Conservation (phyloP, 2,113 vertebrate genomes). For the Tympanuchus pallidicinctus region DNA sequence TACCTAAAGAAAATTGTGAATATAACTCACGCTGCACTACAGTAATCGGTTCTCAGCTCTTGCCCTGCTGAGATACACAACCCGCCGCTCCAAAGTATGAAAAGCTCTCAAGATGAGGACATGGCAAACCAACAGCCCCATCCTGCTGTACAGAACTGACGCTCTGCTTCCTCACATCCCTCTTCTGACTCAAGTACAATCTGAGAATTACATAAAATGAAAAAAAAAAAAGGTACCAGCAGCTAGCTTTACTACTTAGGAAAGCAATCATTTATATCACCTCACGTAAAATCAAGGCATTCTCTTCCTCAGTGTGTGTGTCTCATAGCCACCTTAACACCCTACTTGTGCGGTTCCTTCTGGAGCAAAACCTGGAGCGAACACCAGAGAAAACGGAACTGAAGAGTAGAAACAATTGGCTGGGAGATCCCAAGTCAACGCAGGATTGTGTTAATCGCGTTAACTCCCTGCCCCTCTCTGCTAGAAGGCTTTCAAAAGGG, state of each 20-base stretch:
- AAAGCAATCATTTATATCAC: neutral
- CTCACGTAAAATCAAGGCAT: neutral
- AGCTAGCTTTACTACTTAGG: neutral
- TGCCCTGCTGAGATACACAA: neutral
- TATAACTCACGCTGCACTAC: no score
- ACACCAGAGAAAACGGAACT: neutral
- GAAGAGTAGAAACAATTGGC: neutral
- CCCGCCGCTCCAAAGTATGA: neutral
- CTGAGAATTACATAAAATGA: neutral
- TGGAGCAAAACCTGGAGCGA: neutral
- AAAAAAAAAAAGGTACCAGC: neutral
- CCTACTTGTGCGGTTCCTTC: neutral
- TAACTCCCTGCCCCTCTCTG: neutral
- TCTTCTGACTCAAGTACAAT: neutral
- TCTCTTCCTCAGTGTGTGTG: neutral
- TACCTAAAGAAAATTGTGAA: neutral
- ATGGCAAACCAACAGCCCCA: neutral
- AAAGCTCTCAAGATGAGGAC: neutral
- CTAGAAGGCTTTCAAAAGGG: neutral
- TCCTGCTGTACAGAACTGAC: neutral
- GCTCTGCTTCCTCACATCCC: neutral
- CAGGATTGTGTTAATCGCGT: neutral
- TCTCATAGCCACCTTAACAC: neutral
- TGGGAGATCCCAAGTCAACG: neutral
- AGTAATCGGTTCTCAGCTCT: neutral